These are phyloP conservation scores for Linnaemya tessellans DNA, from an alignment of 2,888 invertebrate species.

Conservation along the genomic window DNA sequence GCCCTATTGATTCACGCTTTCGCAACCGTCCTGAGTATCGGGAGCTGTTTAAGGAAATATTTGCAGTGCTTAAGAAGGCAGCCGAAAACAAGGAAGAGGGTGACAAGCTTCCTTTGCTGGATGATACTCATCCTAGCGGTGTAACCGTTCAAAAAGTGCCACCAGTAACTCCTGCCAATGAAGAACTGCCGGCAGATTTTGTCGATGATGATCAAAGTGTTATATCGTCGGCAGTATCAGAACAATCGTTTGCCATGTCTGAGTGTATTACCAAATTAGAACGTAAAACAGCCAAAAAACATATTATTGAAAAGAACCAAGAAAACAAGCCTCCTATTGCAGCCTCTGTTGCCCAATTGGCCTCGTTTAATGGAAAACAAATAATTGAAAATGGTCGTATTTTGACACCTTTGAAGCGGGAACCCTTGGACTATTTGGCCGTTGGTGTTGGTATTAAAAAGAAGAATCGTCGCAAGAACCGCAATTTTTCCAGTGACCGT, in stretches of 20 bases:
- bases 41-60: constrained; percentile 92
- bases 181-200: constrained; percentile 85
- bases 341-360: constrained; percentile 73
- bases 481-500: constrained; percentile 85
- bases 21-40: constrained; percentile 92
- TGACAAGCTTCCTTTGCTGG: constrained; percentile 89
- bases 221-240: constrained; percentile 90
- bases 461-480: constrained; percentile 88
- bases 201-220: constrained; percentile 88
- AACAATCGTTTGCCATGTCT: constrained; percentile 88
- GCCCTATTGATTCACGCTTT: constrained; percentile 91
- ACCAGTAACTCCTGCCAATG: constrained; percentile 88
- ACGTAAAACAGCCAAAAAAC: constrained; percentile 84
- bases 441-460: constrained; percentile 88
- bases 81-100: constrained; percentile 92
- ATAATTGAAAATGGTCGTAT: constrained; percentile 83
- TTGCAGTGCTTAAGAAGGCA: constrained; percentile 91
- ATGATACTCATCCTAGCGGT: constrained; percentile 84
- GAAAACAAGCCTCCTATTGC: constrained; percentile 80
- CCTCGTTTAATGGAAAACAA: constrained; percentile 73
- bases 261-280: constrained; percentile 86
- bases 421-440: constrained; percentile 90
- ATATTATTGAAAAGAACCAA: constrained; percentile 81
- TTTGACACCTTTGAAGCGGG: constrained; percentile 87
- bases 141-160: constrained; percentile 84